These are phyloP conservation scores for Montipora cactus DNA, from an alignment of 64 coral and sea anemone species.

Conservation along the genomic window DNA sequence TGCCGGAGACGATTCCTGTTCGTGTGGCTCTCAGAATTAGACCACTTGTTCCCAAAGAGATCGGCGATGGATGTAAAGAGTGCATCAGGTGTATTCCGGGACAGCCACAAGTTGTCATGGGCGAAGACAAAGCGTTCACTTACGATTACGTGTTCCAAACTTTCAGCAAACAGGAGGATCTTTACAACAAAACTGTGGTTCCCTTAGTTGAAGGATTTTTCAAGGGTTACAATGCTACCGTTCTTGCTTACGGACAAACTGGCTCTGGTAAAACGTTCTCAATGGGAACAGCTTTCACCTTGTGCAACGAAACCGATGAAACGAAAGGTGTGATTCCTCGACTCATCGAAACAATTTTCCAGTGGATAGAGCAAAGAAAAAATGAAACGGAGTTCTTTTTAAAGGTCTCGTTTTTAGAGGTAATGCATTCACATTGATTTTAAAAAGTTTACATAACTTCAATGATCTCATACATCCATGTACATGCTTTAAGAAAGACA, in stretches of 20 bases:
- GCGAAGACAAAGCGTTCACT: slow-evolving; percentile 93
- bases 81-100: slow-evolving; percentile 84
- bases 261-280: slow-evolving; percentile 97
- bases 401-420: slow-evolving; percentile 97
- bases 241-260: slow-evolving; percentile 96
- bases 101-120: slow-evolving; percentile 87
- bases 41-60: slow-evolving; percentile 89
- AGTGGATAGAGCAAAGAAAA: slow-evolving; percentile 76
- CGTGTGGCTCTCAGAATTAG: slow-evolving; percentile 90
- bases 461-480: no score
- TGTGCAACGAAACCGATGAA: slow-evolving; percentile 62
- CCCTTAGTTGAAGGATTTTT: slow-evolving; percentile 89
- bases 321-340: slow-evolving; percentile 85
- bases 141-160: slow-evolving; percentile 95
- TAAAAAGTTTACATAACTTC: no score
- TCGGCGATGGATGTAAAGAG: slow-evolving; percentile 83
- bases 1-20: slow-evolving; percentile 87
- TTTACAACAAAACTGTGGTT: slow-evolving; percentile 77
- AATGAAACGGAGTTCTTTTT: slow-evolving; percentile 77
- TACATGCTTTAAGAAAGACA: no score
- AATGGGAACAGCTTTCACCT: slow-evolving; percentile 93
- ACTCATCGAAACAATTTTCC: slow-evolving; percentile 77
- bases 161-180: slow-evolving; percentile 59
- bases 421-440: neutral
- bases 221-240: slow-evolving; percentile 93